These are phyloP conservation scores for Perdita meconis DNA, from an alignment of 2,888 invertebrate genomes.

Conservation along the genomic window DNA sequence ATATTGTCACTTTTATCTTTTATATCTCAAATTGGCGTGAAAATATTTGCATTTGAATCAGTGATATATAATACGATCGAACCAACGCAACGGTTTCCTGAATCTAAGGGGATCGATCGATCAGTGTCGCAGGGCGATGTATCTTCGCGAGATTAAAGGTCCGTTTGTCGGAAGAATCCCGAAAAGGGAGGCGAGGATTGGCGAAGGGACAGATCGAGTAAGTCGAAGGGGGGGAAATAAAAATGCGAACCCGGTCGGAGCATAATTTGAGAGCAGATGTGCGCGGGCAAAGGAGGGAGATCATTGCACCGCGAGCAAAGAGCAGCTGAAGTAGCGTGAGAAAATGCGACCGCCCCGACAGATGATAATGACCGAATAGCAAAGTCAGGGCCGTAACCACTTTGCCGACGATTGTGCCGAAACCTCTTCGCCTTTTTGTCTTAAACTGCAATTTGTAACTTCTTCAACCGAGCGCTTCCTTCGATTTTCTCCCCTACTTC, in stretches of 20 bases:
- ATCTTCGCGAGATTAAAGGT: neutral
- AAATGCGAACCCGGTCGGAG: constrained; percentile 46
- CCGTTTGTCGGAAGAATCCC: neutral
- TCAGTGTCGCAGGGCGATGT: too few species aligned
- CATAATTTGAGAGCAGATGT: constrained; percentile 72
- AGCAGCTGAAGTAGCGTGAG: constrained; percentile 76
- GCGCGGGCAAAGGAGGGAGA: constrained; percentile 66
- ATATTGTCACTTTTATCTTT: too few species aligned
- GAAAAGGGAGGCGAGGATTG: constrained; percentile 5
- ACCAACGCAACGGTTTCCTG: too few species aligned
- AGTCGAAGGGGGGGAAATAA: constrained; percentile 30
- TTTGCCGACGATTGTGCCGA: too few species aligned
- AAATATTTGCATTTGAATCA: too few species aligned
- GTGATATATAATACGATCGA: too few species aligned
- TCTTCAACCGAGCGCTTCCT: too few species aligned
- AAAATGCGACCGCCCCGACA: constrained; percentile 63
- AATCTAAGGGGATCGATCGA: too few species aligned
- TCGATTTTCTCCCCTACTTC: too few species aligned
- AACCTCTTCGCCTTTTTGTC: too few species aligned
- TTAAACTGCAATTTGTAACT: too few species aligned
- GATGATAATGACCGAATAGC: constrained; percentile 66
- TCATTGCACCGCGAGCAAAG: constrained; percentile 67
- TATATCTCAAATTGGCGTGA: too few species aligned
- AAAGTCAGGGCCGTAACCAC: constrained; percentile 63
- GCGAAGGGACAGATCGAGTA: neutral